These are phyloP conservation scores for Ganaspis sp. DNA, from an alignment of 1,140 invertebrate species.

Conservation along the genomic window DNA sequence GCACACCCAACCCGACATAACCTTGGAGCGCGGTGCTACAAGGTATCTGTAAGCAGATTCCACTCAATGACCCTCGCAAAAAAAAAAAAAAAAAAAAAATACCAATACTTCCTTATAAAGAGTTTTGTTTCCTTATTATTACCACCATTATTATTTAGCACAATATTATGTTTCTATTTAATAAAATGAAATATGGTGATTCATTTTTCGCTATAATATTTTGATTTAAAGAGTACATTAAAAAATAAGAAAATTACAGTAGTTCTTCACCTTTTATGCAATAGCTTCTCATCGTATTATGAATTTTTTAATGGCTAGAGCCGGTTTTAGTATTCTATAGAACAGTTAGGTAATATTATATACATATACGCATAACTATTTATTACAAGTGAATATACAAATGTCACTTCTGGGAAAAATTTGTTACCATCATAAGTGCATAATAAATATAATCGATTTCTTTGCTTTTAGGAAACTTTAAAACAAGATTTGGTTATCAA, in stretches of 20 bases:
- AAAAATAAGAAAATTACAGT: not conserved
- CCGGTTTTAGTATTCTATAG: not conserved
- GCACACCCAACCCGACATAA: too few relatives aligned
- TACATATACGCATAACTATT: not conserved
- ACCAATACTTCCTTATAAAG: too few relatives aligned
- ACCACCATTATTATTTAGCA: too few relatives aligned
- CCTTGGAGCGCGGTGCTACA: too few relatives aligned
- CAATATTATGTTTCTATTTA: too few relatives aligned
- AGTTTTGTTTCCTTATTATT: too few relatives aligned
- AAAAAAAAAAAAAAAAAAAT: too few relatives aligned
- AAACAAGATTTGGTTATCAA: not conserved
- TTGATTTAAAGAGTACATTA: not conserved
- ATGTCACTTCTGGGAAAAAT: not conserved
- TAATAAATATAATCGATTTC: not conserved
- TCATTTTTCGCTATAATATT: not conserved
- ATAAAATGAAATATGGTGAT: too few relatives aligned
- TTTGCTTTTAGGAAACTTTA: not conserved
- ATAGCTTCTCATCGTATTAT: not conserved
- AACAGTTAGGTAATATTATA: slow-evolving; percentile 2
- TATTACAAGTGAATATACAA: not conserved
- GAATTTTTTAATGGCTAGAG: not conserved
- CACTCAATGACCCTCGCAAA: too few relatives aligned
- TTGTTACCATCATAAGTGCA: not conserved
- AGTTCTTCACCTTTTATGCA: not conserved
- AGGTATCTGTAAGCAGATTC: too few relatives aligned